Base-by-base conservation (phyloP, 2,797 vertebrate genomes). In the Periparus ater region DNA sequence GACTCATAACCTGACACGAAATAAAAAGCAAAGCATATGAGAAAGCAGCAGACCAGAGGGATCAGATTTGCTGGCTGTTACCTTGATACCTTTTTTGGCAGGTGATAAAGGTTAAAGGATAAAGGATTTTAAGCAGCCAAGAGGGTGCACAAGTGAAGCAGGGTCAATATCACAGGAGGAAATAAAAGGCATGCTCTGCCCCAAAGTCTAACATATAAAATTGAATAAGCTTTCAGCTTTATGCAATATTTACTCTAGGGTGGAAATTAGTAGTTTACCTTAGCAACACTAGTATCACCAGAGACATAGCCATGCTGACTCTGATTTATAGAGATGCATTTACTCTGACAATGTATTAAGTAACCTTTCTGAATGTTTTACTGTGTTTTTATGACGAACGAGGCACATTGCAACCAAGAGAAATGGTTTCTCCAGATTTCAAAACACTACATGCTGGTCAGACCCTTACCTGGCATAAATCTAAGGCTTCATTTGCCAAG, bases 261-360 rank as follows among this genome's bases (percentile, higher is more conserved):
- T 96, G 79, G 94, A 97, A 97, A 98, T 97, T 96, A 97, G 90
- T 89, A 91, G 96, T 97, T 40, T 98, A 96, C 95, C 97, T 97
- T 97, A 97, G 96, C 96, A 98, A 97, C 94, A 90, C 88, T 79
- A 51, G 76, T 88, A 95, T 97, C 93, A 96, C 87, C 89, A 2
- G 55, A 96, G 90, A 95, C 40, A 47, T 61, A 68, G 15, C 40
- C 55, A 88, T 26, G 73, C 89, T 95, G 87, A 85, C 91, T 96
- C 95, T 93, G 95, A 95, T 97, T 96, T 95, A 92, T 60, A 94
- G 95, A 91, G 91, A 95, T 44, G 53, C 72, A 57, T 85, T 96
- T 91, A 72, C 65, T 82, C 86, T 93, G 82, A 77, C 88, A 93
- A 89, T 55, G 36, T 48, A 72, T 82, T 96, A 93, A 95, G 74